Base-by-base conservation (phyloP, 2,888 invertebrate genomes). In the Protonemura montana region DNA sequence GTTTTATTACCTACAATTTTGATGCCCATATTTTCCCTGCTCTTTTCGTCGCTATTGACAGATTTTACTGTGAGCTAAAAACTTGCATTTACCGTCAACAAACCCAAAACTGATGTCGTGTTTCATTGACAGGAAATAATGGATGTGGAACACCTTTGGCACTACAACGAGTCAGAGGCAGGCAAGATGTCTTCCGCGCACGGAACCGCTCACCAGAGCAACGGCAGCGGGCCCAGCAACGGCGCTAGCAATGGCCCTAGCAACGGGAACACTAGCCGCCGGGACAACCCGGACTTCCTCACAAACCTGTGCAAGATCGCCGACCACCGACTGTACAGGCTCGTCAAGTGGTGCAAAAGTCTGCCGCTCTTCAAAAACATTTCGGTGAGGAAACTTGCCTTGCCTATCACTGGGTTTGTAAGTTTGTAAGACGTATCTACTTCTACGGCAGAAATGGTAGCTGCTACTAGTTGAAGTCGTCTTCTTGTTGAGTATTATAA, bases 291-390 rank as follows among this genome's bases (percentile, higher is more conserved):
- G 0, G 97, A 97, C 92, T 95, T 97, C 91, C 93, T 98, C 85
- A 97, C 97, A 0, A 97, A 97, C 92, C 93, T 98, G 90, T 98
- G 97, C 93, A 97, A 97, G 91, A 98, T 98, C 87, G 98, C 98
- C 82, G 99, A 99, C 91, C 97, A 98, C 91, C 93, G 98, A 83
- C 94, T 99, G 26, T 99, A 98, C 91, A 98, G 98, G 93, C 98
- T 99, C 89, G 99, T 99, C 88, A 98, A 98, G 91, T 99, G 99
- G 99, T 98, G 98, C 93, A 97, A 99, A 91, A 98, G 98, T 91
- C 92, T 99, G 91, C 98, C 99, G 25, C 94, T 99, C 30, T 99
- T 99, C 91, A 98, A 98, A 91, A 97, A 98, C 92, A 98, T 99
- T 89, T 97, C 98, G 90, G 97, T 97, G 90, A 93, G 94, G 92